phyloP scores from a whole-genome alignment of 2,113 vertebrate species.

The Syngnathus typhle region DNA sequence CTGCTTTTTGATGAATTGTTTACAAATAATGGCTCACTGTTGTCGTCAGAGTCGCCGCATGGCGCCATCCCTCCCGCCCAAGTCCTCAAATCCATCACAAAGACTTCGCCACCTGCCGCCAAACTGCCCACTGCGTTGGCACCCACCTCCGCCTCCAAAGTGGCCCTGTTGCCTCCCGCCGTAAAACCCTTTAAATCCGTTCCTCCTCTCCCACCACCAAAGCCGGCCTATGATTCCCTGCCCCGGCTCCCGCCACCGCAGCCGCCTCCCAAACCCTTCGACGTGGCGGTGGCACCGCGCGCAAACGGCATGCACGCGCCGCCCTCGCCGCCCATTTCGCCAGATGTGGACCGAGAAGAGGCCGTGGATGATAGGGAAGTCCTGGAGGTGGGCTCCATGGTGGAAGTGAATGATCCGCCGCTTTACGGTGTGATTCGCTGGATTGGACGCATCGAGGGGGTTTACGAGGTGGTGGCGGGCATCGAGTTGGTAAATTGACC shows the following conservation, averaged over 20 bases:
- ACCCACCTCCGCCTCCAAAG: conserved; percentile 11
- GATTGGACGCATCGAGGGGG: conserved; percentile 68
- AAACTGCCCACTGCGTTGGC: conserved; percentile 14
- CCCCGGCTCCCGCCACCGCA: conserved; percentile 4
- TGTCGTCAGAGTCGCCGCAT: conserved; percentile 25
- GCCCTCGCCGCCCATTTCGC: conserved; percentile 30
- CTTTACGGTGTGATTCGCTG: conserved; percentile 78
- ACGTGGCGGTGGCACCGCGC: not conserved
- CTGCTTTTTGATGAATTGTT: no score
- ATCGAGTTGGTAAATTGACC: conserved; percentile 70
- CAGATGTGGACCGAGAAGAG: accelerated
- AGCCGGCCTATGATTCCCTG: conserved; percentile 20
- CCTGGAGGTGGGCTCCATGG: conserved; percentile 76
- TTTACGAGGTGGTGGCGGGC: conserved; percentile 67
- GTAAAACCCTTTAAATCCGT: conserved; percentile 29
- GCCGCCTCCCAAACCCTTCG: conserved; percentile 22
- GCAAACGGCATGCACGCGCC: conserved; percentile 41
- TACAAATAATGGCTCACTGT: not conserved
- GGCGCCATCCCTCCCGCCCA: conserved; percentile 12
- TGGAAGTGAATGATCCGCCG: conserved; percentile 77
- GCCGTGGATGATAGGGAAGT: conserved; percentile 17
- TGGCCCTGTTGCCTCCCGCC: conserved; percentile 33
- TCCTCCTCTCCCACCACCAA: conserved; percentile 33
- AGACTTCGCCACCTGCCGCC: not conserved
- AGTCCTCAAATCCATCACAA: conserved; percentile 36